Evolutionary conservation across 2,113 vertebrate species (phyloP).

Genomic region (Burhinus oedicnemus): DNA sequence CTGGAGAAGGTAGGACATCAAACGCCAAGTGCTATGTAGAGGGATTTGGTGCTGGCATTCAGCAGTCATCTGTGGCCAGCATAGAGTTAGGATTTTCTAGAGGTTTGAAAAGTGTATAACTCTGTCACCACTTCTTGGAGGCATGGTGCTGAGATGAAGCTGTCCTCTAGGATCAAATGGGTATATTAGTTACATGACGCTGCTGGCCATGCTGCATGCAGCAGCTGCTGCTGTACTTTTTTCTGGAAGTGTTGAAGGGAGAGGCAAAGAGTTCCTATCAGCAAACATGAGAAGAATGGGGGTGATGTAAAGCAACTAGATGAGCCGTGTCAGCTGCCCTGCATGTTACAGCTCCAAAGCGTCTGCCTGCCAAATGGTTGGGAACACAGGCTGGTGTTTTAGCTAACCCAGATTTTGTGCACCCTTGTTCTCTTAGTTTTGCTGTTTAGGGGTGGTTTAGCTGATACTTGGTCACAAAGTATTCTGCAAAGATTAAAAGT

Average conservation of each 20-base stretch:
- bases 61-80: not conserved
- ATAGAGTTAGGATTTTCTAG: not conserved
- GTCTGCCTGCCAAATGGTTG: not conserved
- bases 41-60: not conserved
- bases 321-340: not conserved
- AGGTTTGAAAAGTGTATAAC: not conserved
- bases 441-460: not conserved
- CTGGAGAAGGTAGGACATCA: conserved; percentile 44
- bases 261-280: not conserved
- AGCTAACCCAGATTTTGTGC: not conserved
- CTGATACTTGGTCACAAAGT: not conserved
- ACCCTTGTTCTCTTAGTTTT: not conserved
- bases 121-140: not conserved
- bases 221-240: conserved; percentile 11
- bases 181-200: not conserved
- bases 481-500: not conserved
- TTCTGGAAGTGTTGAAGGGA: not conserved
- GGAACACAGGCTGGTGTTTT: not conserved
- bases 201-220: not conserved
- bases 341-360: not conserved
- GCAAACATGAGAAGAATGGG: not conserved
- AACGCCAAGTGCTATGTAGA: not conserved
- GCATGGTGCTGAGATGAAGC: not conserved
- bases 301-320: not conserved
- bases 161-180: not conserved